A percentile compares a stretch with the other conserved stretches of the same genome.
Conservation (phyloP, 1,140 invertebrate species). For the Nomia melanderi region DNA sequence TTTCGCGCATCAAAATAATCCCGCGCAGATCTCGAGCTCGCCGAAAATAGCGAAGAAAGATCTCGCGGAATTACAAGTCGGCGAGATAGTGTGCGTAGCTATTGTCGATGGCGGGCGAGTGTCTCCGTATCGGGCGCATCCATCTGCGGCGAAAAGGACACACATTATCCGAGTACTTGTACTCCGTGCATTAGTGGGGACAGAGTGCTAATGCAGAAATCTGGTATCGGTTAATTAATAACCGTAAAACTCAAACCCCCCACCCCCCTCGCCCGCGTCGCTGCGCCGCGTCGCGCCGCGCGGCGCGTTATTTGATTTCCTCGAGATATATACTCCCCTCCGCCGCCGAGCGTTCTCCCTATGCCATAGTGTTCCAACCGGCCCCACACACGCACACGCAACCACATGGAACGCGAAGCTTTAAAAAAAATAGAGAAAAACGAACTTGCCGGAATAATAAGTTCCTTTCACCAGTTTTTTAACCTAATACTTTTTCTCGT, state of each 20-base stretch:
- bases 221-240: conserved; percentile 77
- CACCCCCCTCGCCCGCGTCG: not conserved
- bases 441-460: conserved; percentile 55
- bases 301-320: conserved; percentile 66
- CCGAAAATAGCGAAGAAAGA: not conserved
- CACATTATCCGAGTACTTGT: conserved; percentile 65
- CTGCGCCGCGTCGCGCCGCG: conserved; percentile 54
- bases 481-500: conserved; percentile 55
- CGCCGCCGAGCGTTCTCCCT: not conserved
- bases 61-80: not conserved
- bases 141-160: conserved; percentile 65
- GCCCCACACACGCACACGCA: too few relatives aligned
- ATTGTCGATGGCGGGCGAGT: conserved; percentile 58
- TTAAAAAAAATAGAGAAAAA: conserved; percentile 34
- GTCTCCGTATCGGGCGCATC: conserved; percentile 63
- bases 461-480: conserved; percentile 38
- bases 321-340: conserved; percentile 46
- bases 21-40: not conserved
- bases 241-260: conserved; percentile 73
- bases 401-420: conserved; percentile 61
- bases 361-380: conserved; percentile 14
- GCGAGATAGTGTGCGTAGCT: conserved; percentile 21
- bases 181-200: conserved; percentile 68
- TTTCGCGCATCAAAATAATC: too few relatives aligned
- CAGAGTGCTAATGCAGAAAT: conserved; percentile 75